Percentiles rank a stretch among this genome's conserved stretches.
Conservation (phyloP, 1,140 invertebrate species). For the Atopsyche davidsoni region DNA sequence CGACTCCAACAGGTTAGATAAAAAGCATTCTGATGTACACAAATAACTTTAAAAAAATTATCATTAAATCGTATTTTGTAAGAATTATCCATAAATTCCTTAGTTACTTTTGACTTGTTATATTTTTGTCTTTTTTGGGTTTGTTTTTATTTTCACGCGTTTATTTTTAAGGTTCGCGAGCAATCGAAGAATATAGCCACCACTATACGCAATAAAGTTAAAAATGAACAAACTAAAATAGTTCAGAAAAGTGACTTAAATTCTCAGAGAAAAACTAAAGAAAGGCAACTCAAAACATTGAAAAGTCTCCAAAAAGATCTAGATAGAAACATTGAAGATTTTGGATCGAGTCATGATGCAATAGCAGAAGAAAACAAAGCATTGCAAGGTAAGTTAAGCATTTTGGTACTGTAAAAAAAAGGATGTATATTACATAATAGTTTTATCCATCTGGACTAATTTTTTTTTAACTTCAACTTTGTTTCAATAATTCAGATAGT, state of each 20-base stretch:
- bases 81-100: no score
- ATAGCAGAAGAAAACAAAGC: constrained; percentile 32
- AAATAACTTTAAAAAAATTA: no score
- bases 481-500: no score
- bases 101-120: no score
- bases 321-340: constrained; percentile 21
- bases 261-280: constrained; percentile 39
- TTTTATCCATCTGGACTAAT: no score
- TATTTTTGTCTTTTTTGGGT: background rate
- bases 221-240: constrained; percentile 39
- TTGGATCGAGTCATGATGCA: constrained; percentile 38
- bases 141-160: background rate
- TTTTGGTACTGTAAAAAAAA: no score
- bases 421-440: no score
- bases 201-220: constrained; percentile 42
- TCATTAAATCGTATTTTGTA: no score
- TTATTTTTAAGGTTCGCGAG: constrained; percentile 41
- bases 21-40: no score
- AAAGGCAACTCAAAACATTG: constrained; percentile 37
- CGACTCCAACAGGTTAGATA: no score
- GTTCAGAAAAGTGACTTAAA: constrained; percentile 38
- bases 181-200: constrained; percentile 48
- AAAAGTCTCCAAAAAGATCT: constrained; percentile 25
- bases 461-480: no score
- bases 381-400: constrained; percentile 31